Evolutionary conservation across 2,888 invertebrate genomes (phyloP).

Genomic region (Sarcophaga variegata): DNA sequence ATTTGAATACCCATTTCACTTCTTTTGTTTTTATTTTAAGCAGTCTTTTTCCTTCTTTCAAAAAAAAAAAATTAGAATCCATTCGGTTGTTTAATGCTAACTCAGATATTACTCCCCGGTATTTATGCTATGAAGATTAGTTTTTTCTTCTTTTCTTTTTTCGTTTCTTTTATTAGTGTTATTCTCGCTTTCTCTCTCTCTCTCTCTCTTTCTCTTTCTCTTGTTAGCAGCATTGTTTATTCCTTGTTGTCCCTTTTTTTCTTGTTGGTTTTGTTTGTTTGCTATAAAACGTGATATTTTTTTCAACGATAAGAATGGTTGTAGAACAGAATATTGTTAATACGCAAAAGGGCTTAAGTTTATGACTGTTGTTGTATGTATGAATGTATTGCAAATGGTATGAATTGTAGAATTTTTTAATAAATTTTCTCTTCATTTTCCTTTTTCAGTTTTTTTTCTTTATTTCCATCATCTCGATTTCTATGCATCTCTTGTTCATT

Average conservation of each 20-base stretch:
- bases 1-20: too few relatives aligned
- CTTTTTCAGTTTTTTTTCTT: neutral
- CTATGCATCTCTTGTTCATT: slow-evolving; percentile 4
- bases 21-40: too few relatives aligned
- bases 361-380: neutral
- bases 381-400: too few relatives aligned
- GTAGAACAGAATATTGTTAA: slow-evolving; percentile 6
- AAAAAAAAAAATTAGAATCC: too few relatives aligned
- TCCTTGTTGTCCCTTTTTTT: neutral
- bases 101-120: too few relatives aligned
- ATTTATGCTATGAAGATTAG: too few relatives aligned
- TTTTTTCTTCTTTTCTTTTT: neutral
- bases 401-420: neutral
- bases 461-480: neutral
- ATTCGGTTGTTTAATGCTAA: too few relatives aligned
- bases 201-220: neutral
- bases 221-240: neutral
- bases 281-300: neutral
- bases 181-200: neutral
- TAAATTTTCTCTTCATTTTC: neutral
- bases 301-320: slow-evolving; percentile 2
- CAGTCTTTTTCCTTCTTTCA: too few relatives aligned
- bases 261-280: neutral
- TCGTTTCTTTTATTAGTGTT: neutral
- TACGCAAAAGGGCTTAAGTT: slow-evolving; percentile 20